phyloP scores from a whole-genome alignment of 2,888 invertebrate genomes.

The Drosophila multiciliata region DNA sequence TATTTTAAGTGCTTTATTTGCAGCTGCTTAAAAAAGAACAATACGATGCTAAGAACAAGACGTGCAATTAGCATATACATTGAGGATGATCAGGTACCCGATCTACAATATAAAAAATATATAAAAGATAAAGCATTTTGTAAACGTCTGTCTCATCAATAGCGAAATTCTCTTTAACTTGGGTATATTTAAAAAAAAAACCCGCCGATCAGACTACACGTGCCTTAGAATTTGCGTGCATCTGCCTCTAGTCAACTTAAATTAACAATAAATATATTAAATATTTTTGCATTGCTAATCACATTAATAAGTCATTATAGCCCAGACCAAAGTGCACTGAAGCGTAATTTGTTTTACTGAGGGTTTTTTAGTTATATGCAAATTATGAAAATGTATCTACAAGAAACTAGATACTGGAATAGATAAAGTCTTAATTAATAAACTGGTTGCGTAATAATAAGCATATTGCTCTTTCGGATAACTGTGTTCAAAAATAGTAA shows the following conservation, averaged over 20 bases:
- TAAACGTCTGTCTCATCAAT: conserved; percentile 31
- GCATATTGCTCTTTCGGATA: not conserved
- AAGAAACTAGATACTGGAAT: conserved; percentile 14
- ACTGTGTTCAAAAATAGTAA: not conserved
- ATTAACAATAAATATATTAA: conserved; percentile 15
- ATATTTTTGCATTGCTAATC: conserved; percentile 30
- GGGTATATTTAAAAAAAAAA: not conserved
- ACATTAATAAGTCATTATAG: conserved; percentile 10
- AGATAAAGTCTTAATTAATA: not conserved
- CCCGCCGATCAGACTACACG: conserved; percentile 8
- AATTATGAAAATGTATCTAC: conserved; percentile 14
- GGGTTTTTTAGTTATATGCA: conserved; percentile 4
- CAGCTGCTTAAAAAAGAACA: conserved; percentile 12
- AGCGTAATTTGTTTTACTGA: conserved; percentile 2
- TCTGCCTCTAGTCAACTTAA: conserved; percentile 5
- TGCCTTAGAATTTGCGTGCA: conserved; percentile 4
- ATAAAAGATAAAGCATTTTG: conserved; percentile 21
- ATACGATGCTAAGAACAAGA: conserved; percentile 59
- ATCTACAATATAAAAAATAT: conserved; percentile 6
- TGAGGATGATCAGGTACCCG: conserved; percentile 65
- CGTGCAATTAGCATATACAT: conserved; percentile 63
- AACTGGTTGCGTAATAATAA: not conserved
- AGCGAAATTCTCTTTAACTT: not conserved
- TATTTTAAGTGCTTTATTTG: conserved; percentile 33
- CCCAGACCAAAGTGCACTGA: not conserved